phyloP scores from a whole-genome alignment of 1,140 invertebrate genomes.

The Notospermus geniculatus region DNA sequence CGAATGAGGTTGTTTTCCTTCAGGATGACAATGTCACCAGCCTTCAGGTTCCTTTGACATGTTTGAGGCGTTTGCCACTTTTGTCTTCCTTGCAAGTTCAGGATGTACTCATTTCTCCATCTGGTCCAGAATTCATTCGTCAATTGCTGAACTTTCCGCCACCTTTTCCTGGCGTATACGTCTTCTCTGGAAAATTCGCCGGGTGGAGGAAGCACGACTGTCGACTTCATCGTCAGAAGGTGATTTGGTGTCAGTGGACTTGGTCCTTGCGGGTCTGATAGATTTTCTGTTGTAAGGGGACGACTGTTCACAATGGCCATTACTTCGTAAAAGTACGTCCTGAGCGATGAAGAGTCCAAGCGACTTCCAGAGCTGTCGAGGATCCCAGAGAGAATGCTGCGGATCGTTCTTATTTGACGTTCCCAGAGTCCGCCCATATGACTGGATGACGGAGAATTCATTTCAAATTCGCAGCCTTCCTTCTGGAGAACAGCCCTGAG shows the following conservation, averaged over 20 bases:
- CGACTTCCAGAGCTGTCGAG: background rate
- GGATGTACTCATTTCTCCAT: constrained; percentile 3
- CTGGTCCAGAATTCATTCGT: background rate
- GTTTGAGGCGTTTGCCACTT: background rate
- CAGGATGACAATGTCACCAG: background rate
- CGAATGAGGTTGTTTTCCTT: too few relatives aligned
- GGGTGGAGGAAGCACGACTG: background rate
- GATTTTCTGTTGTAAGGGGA: background rate
- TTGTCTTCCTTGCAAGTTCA: background rate
- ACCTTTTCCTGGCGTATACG: background rate
- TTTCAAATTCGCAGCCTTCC: constrained; percentile 45
- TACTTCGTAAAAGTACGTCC: too few relatives aligned
- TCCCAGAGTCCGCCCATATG: constrained; percentile 57
- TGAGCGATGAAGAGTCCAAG: background rate
- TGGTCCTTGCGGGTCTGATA: background rate
- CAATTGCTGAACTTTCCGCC: background rate
- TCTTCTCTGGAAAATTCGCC: background rate
- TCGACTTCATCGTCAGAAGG: constrained; percentile 1
- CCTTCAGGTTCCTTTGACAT: background rate
- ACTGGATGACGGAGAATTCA: constrained; percentile 49
- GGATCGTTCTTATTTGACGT: constrained; percentile 31
- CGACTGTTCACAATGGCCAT: background rate
- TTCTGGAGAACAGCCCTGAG: constrained; percentile 3
- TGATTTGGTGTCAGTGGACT: background rate
- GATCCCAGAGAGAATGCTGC: constrained; percentile 4